These are phyloP conservation scores for Sinocyclocheilus anshuiensis DNA, from an alignment of 2,113 vertebrate genomes.

Conservation along the genomic window DNA sequence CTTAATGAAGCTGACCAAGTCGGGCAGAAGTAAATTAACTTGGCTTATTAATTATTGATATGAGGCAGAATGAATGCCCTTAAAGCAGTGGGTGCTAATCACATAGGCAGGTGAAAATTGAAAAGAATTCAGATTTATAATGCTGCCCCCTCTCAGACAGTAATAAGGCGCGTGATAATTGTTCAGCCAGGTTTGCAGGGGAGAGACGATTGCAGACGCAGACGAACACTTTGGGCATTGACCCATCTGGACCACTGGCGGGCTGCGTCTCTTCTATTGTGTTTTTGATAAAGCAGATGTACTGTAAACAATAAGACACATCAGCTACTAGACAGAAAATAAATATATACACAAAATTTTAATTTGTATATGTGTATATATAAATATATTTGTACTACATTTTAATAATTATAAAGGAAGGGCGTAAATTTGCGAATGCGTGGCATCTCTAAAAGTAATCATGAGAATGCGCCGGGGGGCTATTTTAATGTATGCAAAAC, in stretches of 20 bases:
- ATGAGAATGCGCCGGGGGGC: slow-evolving; percentile 91
- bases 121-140: slow-evolving; percentile 85
- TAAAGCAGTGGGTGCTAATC: slow-evolving; percentile 86
- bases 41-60: slow-evolving; percentile 98
- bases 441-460: slow-evolving; percentile 96
- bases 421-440: slow-evolving; percentile 92
- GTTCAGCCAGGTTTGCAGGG: slow-evolving; percentile 27
- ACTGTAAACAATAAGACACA: neutral
- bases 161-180: slow-evolving; percentile 60
- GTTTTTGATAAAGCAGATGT: neutral
- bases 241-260: neutral
- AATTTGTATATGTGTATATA: too few relatives aligned
- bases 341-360: too few relatives aligned
- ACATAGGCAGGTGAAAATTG: slow-evolving; percentile 84
- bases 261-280: neutral
- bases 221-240: slow-evolving; percentile 13
- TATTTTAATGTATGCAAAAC: slow-evolving; percentile 96
- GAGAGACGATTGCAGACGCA: neutral
- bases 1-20: slow-evolving; percentile 96
- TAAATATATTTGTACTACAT: slow-evolving; percentile 72
- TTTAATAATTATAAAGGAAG: slow-evolving; percentile 95
- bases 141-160: slow-evolving; percentile 72
- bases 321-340: too few relatives aligned
- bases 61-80: slow-evolving; percentile 95
- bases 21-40: slow-evolving; percentile 96